Conservation (phyloP, 2,888 invertebrate species). For the Lithosia quadra region DNA sequence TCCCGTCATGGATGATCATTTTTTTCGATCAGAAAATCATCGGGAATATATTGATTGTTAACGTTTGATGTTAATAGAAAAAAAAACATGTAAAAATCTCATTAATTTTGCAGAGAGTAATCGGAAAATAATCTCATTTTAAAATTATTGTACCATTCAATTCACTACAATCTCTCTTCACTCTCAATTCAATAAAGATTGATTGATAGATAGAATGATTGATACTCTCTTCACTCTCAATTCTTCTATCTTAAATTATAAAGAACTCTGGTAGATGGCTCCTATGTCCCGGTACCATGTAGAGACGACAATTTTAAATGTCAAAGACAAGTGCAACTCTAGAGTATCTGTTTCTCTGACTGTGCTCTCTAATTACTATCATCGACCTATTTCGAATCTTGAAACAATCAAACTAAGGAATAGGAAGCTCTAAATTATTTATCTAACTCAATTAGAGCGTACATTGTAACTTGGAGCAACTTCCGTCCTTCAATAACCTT, state of each 20-base stretch:
- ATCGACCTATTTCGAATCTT: background rate
- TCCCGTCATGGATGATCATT: too few relatives aligned
- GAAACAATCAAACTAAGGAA: background rate
- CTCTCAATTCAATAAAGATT: too few relatives aligned
- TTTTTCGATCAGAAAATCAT: too few relatives aligned
- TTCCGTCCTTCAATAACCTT: background rate
- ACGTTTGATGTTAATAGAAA: too few relatives aligned
- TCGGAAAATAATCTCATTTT: too few relatives aligned
- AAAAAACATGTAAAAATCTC: background rate
- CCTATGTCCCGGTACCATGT: background rate
- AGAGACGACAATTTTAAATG: background rate
- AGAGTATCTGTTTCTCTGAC: too few relatives aligned
- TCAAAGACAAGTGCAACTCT: background rate
- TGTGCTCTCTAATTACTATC: background rate
- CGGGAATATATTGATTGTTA: too few relatives aligned
- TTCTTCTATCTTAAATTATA: background rate
- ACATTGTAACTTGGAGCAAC: background rate
- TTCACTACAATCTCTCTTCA: too few relatives aligned
- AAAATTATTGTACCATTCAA: too few relatives aligned
- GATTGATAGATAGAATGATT: too few relatives aligned
- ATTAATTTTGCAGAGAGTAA: too few relatives aligned
- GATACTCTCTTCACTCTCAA: too few relatives aligned
- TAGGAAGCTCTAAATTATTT: background rate
- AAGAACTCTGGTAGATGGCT: background rate
- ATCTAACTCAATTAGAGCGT: background rate